Base-by-base conservation (phyloP, 1,140 invertebrate species). In the Atta texana region DNA sequence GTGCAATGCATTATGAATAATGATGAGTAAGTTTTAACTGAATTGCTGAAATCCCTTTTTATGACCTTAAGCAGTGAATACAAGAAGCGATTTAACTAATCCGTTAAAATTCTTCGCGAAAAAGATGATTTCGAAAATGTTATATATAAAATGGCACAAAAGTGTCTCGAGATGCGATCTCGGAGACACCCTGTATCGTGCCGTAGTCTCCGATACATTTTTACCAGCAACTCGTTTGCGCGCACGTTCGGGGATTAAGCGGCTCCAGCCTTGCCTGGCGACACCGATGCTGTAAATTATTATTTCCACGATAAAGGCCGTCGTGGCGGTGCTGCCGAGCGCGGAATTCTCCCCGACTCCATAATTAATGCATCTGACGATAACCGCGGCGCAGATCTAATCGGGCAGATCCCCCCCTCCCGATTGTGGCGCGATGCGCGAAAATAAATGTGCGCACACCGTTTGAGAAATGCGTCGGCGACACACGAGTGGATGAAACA, bases 231-330 rank as follows among this genome's bases (percentile, higher is more conserved):
- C 66, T 51, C 74, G 77, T 88, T 61, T 88, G 88, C 53, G 74
- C 82, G 88, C 89, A 71, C 76, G 63, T 89, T 64, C 76, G 28
- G 53, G 68, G 87, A 82, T 89, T 88, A 90, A 91, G 77, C 75
- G 81, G n/a, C 31, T n/a, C 39, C 72, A 64, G 64, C 88, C 86
- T 82, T 85, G 68, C 85, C 76, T 24, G 85, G 64, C 84, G 88
- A 55, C 51, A 85, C 75, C 85, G 77, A 82, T 68, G 68, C 82
- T 75, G 85, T 92, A 92, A 92, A 92, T 92, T 92, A 92, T 92
- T 92, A 91, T 92, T 92, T 92, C 84, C 87, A 86, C 87, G 92
- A 92, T 92, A 92, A 92, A 91, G 74, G 64, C 75, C 81, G 86
- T 87, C 90, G 74, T 21, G 74, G 39, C 34, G 28, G 61, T 53